A percentile compares a stretch with the other conserved stretches of the same genome.
phyloP scores from a whole-genome alignment of 2,113 vertebrate genomes.

The Alethe castanea region DNA sequence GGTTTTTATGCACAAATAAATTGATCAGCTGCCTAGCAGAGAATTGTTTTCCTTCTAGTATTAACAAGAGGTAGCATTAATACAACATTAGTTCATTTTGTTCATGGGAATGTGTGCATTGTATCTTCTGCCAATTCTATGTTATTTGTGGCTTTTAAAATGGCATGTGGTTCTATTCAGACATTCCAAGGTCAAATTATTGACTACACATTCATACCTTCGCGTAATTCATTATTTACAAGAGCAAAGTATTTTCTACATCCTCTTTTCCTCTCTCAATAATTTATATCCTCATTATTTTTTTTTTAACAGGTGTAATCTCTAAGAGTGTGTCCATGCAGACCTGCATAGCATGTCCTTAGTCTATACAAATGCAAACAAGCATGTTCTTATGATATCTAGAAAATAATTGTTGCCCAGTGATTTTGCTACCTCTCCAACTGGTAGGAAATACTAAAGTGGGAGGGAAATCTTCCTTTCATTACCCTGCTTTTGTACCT shows the following conservation, averaged over 20 bases:
- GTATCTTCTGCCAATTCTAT: neutral
- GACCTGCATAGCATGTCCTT: neutral
- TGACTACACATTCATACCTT: neutral
- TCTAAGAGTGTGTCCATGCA: neutral
- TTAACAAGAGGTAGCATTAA: neutral
- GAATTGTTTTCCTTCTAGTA: neutral
- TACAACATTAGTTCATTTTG: neutral
- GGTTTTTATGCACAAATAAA: neutral
- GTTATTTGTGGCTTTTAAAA: conserved; percentile 11
- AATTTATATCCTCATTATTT: neutral
- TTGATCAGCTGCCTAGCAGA: neutral
- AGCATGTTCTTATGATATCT: neutral
- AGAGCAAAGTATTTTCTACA: neutral
- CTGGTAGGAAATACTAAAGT: neutral
- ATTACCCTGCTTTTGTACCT: neutral
- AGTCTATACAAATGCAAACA: neutral
- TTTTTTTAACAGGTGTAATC: neutral
- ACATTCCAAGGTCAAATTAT: neutral
- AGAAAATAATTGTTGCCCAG: neutral
- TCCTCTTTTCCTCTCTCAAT: neutral
- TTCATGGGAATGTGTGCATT: neutral
- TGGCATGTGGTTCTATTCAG: neutral
- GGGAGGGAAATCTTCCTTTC: neutral
- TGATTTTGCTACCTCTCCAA: neutral
- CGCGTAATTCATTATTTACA: neutral